Percentiles rank a stretch among this genome's conserved stretches.
Conservation (phyloP, 2,113 vertebrate genomes). For the Tapirus terrestris region DNA sequence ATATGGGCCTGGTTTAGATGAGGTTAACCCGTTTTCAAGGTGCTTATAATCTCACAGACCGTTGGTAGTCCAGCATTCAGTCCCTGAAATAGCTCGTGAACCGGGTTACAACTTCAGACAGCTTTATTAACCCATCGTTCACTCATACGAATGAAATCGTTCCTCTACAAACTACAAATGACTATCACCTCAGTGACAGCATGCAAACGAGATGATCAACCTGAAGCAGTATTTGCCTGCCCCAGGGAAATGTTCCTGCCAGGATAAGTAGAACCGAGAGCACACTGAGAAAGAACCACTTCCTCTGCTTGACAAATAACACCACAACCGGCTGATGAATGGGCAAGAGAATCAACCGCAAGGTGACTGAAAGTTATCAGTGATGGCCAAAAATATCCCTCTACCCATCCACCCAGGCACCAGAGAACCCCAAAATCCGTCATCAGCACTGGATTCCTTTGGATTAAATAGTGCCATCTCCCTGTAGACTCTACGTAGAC, state of each 20-base stretch:
- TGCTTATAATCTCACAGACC: background rate
- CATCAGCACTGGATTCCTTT: background rate
- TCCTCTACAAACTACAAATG: constrained; percentile 58
- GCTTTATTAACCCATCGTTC: constrained; percentile 74
- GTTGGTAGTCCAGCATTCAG: background rate
- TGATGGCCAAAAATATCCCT: background rate
- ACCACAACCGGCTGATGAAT: background rate
- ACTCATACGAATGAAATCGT: constrained; percentile 69
- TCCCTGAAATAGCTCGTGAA: constrained; percentile 29
- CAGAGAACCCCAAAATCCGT: background rate
- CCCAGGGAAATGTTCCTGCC: constrained; percentile 47
- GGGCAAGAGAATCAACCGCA: background rate
- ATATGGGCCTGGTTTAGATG: background rate
- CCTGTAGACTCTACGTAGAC: background rate
- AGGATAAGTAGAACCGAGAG: constrained; percentile 38
- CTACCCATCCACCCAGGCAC: background rate
- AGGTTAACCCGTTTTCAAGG: constrained; percentile 43
- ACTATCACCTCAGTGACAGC: constrained; percentile 64
- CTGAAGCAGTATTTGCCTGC: constrained; percentile 57
- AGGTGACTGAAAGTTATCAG: background rate
- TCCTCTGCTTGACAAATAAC: constrained; percentile 36
- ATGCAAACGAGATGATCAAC: constrained; percentile 64
- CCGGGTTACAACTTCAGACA: constrained; percentile 48
- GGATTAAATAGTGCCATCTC: background rate
- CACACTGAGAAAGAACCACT: constrained; percentile 42